These are phyloP conservation scores for Andrena haemorrhoa DNA, from an alignment of 2,888 invertebrate species.

Conservation along the genomic window DNA sequence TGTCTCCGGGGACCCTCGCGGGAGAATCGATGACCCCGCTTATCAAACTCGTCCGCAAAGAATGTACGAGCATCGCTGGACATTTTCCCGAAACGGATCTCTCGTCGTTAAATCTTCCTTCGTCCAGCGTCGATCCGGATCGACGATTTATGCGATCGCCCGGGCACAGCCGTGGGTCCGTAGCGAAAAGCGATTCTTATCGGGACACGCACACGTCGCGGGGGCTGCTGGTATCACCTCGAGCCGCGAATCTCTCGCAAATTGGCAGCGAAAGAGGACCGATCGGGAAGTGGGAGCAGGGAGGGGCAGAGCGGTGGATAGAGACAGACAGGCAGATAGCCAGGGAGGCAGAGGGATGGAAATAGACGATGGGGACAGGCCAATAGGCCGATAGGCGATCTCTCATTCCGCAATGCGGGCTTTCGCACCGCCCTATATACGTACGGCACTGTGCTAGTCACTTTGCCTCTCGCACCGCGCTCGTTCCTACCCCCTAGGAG, in stretches of 20 bases:
- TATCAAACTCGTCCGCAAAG: slow-evolving; percentile 32
- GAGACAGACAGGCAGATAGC: slow-evolving; percentile 36
- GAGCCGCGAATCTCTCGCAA: slow-evolving; percentile 66
- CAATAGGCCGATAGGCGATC: slow-evolving; percentile 72
- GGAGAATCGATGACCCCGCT: slow-evolving; percentile 11
- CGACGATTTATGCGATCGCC: slow-evolving; percentile 52
- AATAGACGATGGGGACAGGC: slow-evolving; percentile 50
- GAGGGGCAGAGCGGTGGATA: slow-evolving; percentile 34
- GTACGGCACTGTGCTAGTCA: slow-evolving; percentile 51
- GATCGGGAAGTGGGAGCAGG: slow-evolving; percentile 24
- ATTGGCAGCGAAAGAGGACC: slow-evolving; percentile 63
- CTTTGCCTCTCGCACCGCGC: slow-evolving; percentile 61
- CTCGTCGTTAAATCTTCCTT: slow-evolving; percentile 44
- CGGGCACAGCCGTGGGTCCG: neutral
- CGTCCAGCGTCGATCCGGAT: slow-evolving; percentile 15
- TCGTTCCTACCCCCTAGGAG: slow-evolving; percentile 51
- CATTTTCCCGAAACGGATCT: slow-evolving; percentile 10
- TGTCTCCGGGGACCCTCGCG: neutral
- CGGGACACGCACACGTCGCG: slow-evolving; percentile 46
- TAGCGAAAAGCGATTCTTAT: slow-evolving; percentile 52
- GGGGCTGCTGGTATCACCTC: slow-evolving; percentile 45
- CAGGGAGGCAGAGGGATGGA: slow-evolving; percentile 24
- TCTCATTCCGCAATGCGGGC: slow-evolving; percentile 75
- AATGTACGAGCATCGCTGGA: slow-evolving; percentile 29
- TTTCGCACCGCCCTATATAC: slow-evolving; percentile 65